Percentiles rank a stretch among this genome's conserved stretches.
Conservation (phyloP, 2,797 vertebrate species). For the Syngnathus acus region DNA sequence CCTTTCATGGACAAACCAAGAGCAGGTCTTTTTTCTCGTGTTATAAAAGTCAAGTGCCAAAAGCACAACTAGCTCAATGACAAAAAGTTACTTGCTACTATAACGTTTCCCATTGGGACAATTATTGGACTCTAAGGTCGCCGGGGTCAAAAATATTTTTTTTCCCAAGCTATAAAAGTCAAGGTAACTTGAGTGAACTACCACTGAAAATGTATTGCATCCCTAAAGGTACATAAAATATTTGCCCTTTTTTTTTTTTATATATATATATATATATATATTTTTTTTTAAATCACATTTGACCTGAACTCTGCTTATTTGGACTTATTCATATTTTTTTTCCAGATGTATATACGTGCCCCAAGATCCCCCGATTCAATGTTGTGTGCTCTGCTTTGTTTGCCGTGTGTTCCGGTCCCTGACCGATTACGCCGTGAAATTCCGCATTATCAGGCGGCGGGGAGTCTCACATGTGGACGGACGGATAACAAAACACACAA, state of each 20-base stretch:
- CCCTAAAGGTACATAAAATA: not conserved
- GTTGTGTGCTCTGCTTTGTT: constrained; percentile 37
- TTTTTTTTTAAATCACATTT: not conserved
- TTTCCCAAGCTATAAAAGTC: not conserved
- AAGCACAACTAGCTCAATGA: not conserved
- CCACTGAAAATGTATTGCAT: not conserved
- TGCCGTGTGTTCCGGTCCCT: constrained; percentile 49
- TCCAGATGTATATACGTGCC: constrained; percentile 24
- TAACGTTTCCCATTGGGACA: not conserved
- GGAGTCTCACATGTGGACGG: constrained; percentile 43
- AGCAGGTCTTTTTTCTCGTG: not conserved
- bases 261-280: too few relatives aligned
- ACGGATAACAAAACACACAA: constrained; percentile 27
- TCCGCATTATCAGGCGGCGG: constrained; percentile 43
- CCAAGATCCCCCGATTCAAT: not conserved
- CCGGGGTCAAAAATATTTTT: not conserved
- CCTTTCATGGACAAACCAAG: not conserved
- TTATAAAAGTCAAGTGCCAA: not conserved
- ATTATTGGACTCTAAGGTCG: not conserved
- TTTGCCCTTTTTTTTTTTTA: not conserved
- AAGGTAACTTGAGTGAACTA: not conserved
- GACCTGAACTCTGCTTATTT: not conserved
- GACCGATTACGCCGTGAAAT: constrained; percentile 55
- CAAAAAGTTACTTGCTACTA: not conserved
- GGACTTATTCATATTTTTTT: not conserved